Percentiles rank a stretch among this genome's conserved stretches.
Conservation (phyloP, 2,888 invertebrate species). For the Oligia fasciuncula region DNA sequence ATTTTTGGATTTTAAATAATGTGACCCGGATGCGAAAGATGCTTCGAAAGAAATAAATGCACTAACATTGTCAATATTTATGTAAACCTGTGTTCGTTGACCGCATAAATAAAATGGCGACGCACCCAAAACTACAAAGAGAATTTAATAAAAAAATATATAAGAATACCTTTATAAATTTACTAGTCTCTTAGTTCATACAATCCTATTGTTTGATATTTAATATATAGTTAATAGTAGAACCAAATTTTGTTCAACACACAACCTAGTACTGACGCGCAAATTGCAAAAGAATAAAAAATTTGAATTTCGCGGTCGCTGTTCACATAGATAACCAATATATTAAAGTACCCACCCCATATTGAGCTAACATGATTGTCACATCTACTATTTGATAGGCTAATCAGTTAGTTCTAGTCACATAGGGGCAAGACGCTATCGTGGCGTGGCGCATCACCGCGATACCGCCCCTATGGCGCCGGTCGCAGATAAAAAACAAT, state of each 20-base stretch:
- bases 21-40: conserved; percentile 40
- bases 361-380: conserved; percentile 39
- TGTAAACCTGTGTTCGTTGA: conserved; percentile 24
- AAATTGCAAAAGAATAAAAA: too few species aligned
- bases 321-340: neutral
- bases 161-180: too few species aligned
- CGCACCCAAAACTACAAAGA: conserved; percentile 10
- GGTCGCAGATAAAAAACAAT: conserved; percentile 72
- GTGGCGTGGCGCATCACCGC: conserved; percentile 53
- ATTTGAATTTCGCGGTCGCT: neutral
- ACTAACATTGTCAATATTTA: conserved; percentile 29
- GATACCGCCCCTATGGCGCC: conserved; percentile 73
- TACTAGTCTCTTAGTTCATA: too few species aligned
- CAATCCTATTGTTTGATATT: too few species aligned
- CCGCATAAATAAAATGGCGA: conserved; percentile 35
- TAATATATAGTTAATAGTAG: too few species aligned
- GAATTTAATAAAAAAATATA: neutral
- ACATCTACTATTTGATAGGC: conserved; percentile 59
- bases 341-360: neutral
- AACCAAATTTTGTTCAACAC: too few species aligned
- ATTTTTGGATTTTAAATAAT: neutral
- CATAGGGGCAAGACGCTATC: conserved; percentile 65
- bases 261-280: too few species aligned
- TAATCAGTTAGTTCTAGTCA: conserved; percentile 60
- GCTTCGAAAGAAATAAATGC: conserved; percentile 21